A percentile compares a stretch with the other conserved stretches of the same genome.
Evolutionary conservation across 2,797 vertebrate species (phyloP).

Genomic region (Sebastes taczanowskii): DNA sequence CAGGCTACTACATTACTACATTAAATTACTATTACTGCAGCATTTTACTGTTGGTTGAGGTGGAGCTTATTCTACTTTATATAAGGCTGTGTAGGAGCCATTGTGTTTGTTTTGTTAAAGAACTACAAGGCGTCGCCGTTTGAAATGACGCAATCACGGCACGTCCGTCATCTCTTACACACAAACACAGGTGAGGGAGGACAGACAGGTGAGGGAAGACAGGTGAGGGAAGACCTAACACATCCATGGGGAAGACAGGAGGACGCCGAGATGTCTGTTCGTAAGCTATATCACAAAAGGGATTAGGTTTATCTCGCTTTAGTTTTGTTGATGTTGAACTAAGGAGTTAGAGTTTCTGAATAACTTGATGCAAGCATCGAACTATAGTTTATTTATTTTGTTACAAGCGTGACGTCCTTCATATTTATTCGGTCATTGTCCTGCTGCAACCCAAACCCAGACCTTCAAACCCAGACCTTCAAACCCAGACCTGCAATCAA

Average conservation of each 20-base stretch:
- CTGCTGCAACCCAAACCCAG: neutral
- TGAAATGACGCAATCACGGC: neutral
- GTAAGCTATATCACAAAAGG: neutral
- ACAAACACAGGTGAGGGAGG: neutral
- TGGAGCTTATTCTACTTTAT: neutral
- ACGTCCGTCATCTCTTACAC: neutral
- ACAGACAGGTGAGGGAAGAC: too few relatives aligned
- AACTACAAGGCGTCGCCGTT: neutral
- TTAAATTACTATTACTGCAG: fast-evolving
- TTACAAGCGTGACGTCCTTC: neutral
- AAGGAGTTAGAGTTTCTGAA: neutral
- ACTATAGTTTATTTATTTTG: neutral
- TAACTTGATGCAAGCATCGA: neutral
- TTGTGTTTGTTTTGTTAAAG: neutral
- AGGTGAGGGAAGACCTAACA: too few relatives aligned
- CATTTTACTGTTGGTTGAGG: neutral
- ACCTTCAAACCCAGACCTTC: neutral
- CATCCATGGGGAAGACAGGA: neutral
- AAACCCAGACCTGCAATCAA: neutral
- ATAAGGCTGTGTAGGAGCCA: neutral
- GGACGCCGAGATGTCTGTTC: neutral
- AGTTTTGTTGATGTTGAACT: neutral
- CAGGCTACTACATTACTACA: too few relatives aligned
- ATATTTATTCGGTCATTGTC: too few relatives aligned
- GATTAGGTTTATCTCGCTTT: neutral